Evolutionary conservation across 2,888 invertebrate genomes (phyloP).

Genomic region (Mesochorus sp.): DNA sequence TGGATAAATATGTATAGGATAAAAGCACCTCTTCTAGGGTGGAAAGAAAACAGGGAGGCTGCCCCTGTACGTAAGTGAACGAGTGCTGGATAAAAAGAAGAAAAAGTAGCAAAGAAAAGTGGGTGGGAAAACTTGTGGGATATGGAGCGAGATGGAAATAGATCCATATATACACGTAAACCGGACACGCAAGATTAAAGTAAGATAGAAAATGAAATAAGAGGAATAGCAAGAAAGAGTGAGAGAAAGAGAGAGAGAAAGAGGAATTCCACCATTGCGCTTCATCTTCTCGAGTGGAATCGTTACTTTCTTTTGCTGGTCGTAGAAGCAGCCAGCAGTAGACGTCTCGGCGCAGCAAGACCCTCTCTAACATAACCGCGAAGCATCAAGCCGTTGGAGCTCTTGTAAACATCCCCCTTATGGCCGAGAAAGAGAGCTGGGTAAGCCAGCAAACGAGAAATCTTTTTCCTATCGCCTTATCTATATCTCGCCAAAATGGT

Average conservation of each 20-base stretch:
- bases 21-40: constrained; percentile 41
- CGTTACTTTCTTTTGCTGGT: constrained; percentile 74
- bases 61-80: constrained; percentile 44
- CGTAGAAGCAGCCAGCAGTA: constrained; percentile 44
- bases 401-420: constrained; percentile 74
- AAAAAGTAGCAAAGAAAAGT: constrained; percentile 34
- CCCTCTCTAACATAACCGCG: constrained; percentile 22
- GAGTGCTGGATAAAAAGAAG: constrained; percentile 24
- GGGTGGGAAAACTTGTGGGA: constrained; percentile 41
- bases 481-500: constrained; percentile 66
- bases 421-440: constrained; percentile 58
- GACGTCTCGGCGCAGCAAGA: constrained; percentile 40
- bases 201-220: constrained; percentile 48
- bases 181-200: constrained; percentile 33
- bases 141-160: constrained; percentile 41
- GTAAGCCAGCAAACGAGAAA: constrained; percentile 50
- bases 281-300: constrained; percentile 78
- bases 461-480: constrained; percentile 50
- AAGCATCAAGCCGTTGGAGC: constrained; percentile 60
- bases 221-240: constrained; percentile 32
- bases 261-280: constrained; percentile 67
- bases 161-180: neutral
- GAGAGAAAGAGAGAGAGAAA: constrained; percentile 40
- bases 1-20: too few species aligned
- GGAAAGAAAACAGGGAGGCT: constrained; percentile 49